A percentile compares a stretch with the other conserved stretches of the same genome.
Conservation (phyloP, 1,140 invertebrate genomes). For the Pollicipes pollicipes region DNA sequence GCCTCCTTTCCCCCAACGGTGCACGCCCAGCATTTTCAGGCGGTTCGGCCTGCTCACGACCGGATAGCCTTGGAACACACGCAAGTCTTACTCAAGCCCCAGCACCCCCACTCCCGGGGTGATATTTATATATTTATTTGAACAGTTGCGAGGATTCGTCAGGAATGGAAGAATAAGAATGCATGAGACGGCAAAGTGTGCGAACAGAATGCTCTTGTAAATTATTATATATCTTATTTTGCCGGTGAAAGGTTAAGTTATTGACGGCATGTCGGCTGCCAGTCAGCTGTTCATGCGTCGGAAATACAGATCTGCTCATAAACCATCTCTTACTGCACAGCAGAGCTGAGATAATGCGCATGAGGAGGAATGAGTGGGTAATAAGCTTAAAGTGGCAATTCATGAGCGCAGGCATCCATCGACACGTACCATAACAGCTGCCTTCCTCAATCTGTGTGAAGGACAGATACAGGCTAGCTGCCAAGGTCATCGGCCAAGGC, state of each 20-base stretch:
- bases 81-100: neutral
- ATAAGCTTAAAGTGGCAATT: too few relatives aligned
- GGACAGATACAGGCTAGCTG: neutral
- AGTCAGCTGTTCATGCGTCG: neutral
- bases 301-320: slow-evolving; percentile 2
- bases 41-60: neutral
- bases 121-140: slow-evolving; percentile 2
- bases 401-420: too few relatives aligned
- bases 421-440: too few relatives aligned
- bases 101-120: neutral
- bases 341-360: too few relatives aligned
- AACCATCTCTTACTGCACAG: too few relatives aligned
- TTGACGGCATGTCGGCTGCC: neutral
- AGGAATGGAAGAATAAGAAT: neutral
- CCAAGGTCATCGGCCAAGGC: neutral
- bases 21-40: too few relatives aligned
- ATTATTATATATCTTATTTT: neutral
- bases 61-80: neutral
- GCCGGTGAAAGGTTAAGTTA: neutral
- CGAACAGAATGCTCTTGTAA: neutral
- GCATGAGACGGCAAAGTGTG: neutral
- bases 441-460: neutral
- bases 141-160: neutral
- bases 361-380: too few relatives aligned
- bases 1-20: neutral